phyloP scores from a whole-genome alignment of 2,888 invertebrate species.

The Pristionchus exspectatus region DNA sequence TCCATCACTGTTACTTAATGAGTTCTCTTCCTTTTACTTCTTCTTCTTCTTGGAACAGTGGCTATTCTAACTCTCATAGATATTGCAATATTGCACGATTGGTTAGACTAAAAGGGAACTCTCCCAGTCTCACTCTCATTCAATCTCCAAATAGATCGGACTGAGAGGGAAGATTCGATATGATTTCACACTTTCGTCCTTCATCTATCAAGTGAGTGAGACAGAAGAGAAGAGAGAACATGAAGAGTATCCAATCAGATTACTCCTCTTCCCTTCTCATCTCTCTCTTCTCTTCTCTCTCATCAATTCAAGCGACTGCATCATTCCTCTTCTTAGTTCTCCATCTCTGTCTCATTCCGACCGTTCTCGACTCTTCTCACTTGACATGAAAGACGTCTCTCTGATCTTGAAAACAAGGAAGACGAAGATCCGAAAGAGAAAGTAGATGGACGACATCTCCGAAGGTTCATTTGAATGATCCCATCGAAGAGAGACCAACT shows the following conservation, averaged over 20 bases:
- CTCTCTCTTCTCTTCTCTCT: not conserved
- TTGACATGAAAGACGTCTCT: not conserved
- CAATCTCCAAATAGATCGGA: not conserved
- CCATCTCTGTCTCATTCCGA: not conserved
- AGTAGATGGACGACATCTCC: not conserved
- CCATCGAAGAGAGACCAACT: not conserved
- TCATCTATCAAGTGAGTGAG: constrained; percentile 3
- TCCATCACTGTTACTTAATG: not conserved
- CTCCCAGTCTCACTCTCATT: not conserved
- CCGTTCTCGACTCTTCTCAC: not conserved
- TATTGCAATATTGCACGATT: not conserved
- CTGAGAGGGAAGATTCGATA: not conserved
- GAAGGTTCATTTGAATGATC: not conserved
- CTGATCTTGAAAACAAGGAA: not conserved
- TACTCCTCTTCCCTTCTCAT: not conserved
- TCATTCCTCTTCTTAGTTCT: not conserved
- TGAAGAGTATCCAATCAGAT: constrained; percentile 30
- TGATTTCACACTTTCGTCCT: not conserved
- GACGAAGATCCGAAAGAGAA: not conserved
- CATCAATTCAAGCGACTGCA: constrained; percentile 34
- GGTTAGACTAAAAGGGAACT: not conserved
- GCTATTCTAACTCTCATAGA: not conserved
- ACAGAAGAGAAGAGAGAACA: constrained; percentile 27
- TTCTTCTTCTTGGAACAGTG: not conserved
- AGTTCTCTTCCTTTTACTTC: not conserved